Evolutionary conservation across 2,797 vertebrate species (phyloP).

Genomic region (Microctenopoma lineatum): DNA sequence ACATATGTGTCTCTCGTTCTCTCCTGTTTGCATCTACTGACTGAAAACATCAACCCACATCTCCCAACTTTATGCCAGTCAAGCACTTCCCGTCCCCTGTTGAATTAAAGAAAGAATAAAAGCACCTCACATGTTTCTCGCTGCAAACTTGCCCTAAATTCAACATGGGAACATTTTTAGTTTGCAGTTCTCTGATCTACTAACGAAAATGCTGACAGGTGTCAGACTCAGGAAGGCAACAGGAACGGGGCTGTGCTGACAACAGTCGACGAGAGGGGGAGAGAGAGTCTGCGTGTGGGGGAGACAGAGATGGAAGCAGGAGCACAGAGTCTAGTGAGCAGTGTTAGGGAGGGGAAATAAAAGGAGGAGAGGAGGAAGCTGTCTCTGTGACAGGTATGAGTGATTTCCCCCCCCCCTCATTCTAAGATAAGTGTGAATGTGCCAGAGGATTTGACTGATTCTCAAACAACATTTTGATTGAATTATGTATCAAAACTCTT

Average conservation of each 20-base stretch:
- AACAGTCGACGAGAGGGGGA: constrained; percentile 59
- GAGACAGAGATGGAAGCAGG: constrained; percentile 77
- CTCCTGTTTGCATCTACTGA: constrained; percentile 40
- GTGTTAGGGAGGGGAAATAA: constrained; percentile 66
- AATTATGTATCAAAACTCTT: constrained; percentile 73
- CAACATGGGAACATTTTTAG: constrained; percentile 77
- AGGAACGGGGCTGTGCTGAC: constrained; percentile 74
- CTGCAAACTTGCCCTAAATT: constrained; percentile 80
- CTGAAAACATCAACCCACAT: constrained; percentile 58
- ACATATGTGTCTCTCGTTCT: constrained; percentile 28
- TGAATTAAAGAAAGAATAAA: constrained; percentile 74
- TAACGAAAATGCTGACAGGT: constrained; percentile 85
- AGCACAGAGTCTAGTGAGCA: constrained; percentile 77
- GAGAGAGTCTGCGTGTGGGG: constrained; percentile 49
- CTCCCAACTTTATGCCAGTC: constrained; percentile 71
- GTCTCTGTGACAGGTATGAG: constrained; percentile 75
- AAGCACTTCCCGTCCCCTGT: constrained; percentile 67
- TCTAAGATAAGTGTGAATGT: constrained; percentile 53
- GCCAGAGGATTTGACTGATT: constrained; percentile 67
- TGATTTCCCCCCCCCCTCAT: constrained; percentile 35
- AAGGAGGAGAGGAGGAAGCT: constrained; percentile 71
- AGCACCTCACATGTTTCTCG: constrained; percentile 70
- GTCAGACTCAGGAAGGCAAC: constrained; percentile 81
- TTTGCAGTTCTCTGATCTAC: constrained; percentile 83
- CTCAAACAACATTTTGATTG: constrained; percentile 73